Evolutionary conservation across 2,113 vertebrate species (phyloP), one percentile per base, ranked within the genome.

Genomic region (Butastur rufipennis): DNA sequence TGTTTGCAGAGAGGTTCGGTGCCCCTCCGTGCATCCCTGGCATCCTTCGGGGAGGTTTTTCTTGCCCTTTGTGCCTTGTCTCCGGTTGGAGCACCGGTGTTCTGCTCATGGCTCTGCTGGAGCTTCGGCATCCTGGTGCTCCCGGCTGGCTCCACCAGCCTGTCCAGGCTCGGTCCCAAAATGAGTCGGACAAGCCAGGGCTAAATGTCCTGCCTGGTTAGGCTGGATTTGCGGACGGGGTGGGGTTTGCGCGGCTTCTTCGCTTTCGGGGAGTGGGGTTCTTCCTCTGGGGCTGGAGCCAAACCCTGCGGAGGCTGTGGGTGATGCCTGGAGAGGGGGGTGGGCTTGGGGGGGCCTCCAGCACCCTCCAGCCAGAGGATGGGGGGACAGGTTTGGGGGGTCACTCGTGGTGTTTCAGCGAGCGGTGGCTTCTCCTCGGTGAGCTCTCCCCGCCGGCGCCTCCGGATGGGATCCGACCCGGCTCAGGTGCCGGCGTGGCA

Each of bases 401-500:
- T 88, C 47, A 4, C 78, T 70, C 0, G 0, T 2, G 5, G 65
- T 16, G 40, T 82, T 79, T 7, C 45, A 19, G 68, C 1, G 16
- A 61, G 47, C 6, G 6, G 34, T 19, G 42, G 42, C 38, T 79
- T 27, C 67, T 63, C 43, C 47, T 50, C 3, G 7, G 55, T 16
- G 48, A 59, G 83, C 91, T 96, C 81, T 95, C 95, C 96, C 87
- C 4, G 38, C 42, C 0, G 11, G 94, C 3, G 79, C 90, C 96
- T 40, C 94, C 3, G 3, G 47, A 14, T 0, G 1, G 86, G 80
- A 23, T 83, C 66, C 0, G 17, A 40, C 59, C 43, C 7, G 25
- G 61, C 86, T 95, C 92, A 92, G 96, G 97, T 97, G 96, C 82
- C 31, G 94, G 53, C 43, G 50, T 95, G 95, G 96, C 95, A 94